Conservation (phyloP, 2,888 invertebrate genomes). For the Suillia variegata region DNA sequence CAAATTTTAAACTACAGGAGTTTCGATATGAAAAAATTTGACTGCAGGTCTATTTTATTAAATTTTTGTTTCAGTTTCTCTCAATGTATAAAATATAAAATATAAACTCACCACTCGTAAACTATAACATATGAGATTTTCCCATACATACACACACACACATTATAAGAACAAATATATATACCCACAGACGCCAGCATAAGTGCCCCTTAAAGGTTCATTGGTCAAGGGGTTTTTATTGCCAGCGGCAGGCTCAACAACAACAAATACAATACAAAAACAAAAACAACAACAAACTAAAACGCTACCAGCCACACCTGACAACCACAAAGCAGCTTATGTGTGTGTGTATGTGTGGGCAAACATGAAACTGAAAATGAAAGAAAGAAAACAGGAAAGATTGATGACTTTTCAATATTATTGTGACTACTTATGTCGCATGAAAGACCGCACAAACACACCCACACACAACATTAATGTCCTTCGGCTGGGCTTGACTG, state of each 20-base stretch:
- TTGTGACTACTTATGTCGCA: constrained; percentile 7
- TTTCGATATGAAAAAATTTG: too few relatives aligned
- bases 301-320: background rate
- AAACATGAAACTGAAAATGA: too few relatives aligned
- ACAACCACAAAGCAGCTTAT: background rate
- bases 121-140: constrained; percentile 1
- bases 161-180: too few relatives aligned
- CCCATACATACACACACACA: background rate
- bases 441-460: background rate
- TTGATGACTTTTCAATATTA: constrained; percentile 45
- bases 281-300: too few relatives aligned
- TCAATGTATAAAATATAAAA: too few relatives aligned
- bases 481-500: constrained; percentile 6
- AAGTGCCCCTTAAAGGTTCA: background rate
- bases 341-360: background rate
- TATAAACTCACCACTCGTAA: background rate
- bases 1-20: too few relatives aligned
- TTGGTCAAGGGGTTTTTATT: constrained; percentile 1
- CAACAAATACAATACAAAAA: too few relatives aligned
- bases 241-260: background rate
- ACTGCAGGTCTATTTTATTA: too few relatives aligned
- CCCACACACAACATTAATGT: background rate
- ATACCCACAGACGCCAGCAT: background rate
- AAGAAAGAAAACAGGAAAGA: too few relatives aligned
- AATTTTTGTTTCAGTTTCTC: too few relatives aligned